Base-by-base conservation (phyloP, 2,888 invertebrate genomes). In the Sympetrum striolatum region DNA sequence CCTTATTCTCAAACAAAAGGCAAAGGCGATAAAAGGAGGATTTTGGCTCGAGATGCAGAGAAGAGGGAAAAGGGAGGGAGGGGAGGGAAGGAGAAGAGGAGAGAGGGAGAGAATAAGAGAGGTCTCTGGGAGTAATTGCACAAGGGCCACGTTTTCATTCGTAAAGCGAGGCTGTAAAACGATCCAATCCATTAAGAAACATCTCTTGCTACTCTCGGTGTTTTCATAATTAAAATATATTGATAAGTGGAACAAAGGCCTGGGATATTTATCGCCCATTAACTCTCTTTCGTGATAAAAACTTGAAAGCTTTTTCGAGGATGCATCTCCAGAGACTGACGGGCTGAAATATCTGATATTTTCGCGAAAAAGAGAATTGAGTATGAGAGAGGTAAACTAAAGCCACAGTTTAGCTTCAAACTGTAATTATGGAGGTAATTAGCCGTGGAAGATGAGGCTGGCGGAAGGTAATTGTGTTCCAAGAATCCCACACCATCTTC, bases 181-280 rank as follows among this genome's bases (percentile, higher is more conserved):
- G 86, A 86, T 86, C 86, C 86, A 86, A 86, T 86, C 86, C 86
- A 86, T 86, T 86, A 86, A 86, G 86, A 86, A 86, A 86, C 86
- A 86, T 86, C 64, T 86, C 86, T 60, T 86, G 86, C 86, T 86
- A 86, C 86, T 86, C 86, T 86, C 86, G 60, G 58, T 86, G 86
- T 86, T 86, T 86, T 86, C 86, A 86, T 86, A 86, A 86, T 86
- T 86, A 86, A 86, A 86, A 86, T 86, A 86, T 86, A 86, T 86
- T 86, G 86, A 86, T 86, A 86, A 86, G 86, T 86, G 86, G 86
- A 86, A 86, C 86, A 86, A 86, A 86, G 39, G 60, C 60, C 86
- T 37, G 22, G n/a, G 86, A 60, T 37, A 64, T 86, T 86, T 86
- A 86, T 86, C 86, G 35, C 86, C 86, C 86, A 86, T 86, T 86